Base-by-base conservation (phyloP, 2,797 vertebrate genomes). In the Gymnothorax javanicus region DNA sequence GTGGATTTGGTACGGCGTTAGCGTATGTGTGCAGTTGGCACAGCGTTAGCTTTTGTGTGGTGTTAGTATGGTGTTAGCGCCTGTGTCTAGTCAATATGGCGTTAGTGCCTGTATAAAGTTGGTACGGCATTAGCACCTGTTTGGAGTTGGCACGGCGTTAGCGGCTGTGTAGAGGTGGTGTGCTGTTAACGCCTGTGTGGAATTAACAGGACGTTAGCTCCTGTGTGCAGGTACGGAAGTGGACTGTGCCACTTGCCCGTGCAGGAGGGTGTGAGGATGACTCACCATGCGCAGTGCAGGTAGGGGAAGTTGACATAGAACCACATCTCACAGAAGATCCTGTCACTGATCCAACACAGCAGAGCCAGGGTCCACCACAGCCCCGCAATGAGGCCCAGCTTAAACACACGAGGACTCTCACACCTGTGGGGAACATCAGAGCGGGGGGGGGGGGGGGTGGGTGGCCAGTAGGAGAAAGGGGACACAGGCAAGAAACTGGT, bases 271-370 rank as follows among this genome's bases (percentile, higher is more conserved):
- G 62, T 23, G 62, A 67, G 2, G 56, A n/a, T 4, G 11, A 91
- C 97, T 97, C 92, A 99, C 98, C 98, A 99, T 83, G 97, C 97
- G 62, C 98, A 99, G 93, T 99, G 99, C 87, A 99, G 93, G 91
- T 98, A 99, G 0, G 98, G 98, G 58, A 99, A 99, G 95, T 99
- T 99, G 92, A 99, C 96, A 7, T 97, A 97, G 0, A 98, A 98
- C 96, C 98, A 97, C 93, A 98, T 97, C 93, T 99, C 98, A 86
- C 98, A 99, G 95, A 98, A 99, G 0, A 93, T 98, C 91, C 96
- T 96, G 94, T 99, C 99, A 54, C 98, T 99, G 94, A 99, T 96
- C 98, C 98, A 99, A 93, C 98, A 99, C 88, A 97, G 95, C 88
- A 99, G 95, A 59, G 98, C 98, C 27, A 99, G 91, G 0, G 93